These are phyloP conservation scores for Thaumetopoea pityocampa DNA, from an alignment of 1,140 invertebrate species.

Conservation along the genomic window DNA sequence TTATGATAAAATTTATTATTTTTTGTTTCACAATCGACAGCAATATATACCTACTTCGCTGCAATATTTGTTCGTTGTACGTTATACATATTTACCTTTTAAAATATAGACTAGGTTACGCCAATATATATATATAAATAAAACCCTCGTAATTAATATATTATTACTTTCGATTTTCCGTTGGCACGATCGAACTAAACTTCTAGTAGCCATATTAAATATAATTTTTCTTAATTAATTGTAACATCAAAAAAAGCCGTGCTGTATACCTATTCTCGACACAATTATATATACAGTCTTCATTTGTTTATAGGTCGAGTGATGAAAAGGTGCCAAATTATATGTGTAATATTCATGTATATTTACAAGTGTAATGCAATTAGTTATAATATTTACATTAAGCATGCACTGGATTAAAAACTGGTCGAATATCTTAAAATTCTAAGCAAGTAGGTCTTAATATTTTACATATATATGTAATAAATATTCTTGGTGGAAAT, in stretches of 20 bases:
- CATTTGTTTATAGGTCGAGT: slow-evolving; percentile 33
- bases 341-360: slow-evolving; percentile 41
- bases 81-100: slow-evolving; percentile 5
- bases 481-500: slow-evolving; percentile 70
- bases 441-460: slow-evolving; percentile 26
- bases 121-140: slow-evolving; percentile 3
- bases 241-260: slow-evolving; percentile 49
- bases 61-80: slow-evolving; percentile 10
- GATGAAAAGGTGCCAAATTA: slow-evolving; percentile 18
- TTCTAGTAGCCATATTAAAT: slow-evolving; percentile 7
- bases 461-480: slow-evolving; percentile 68
- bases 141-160: background rate
- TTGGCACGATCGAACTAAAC: slow-evolving; percentile 15
- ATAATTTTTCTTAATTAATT: slow-evolving; percentile 34
- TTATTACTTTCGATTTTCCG: too few relatives aligned
- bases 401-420: slow-evolving; percentile 39
- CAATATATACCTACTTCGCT: slow-evolving; percentile 15
- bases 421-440: slow-evolving; percentile 38
- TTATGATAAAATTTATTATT: slow-evolving; percentile 20
- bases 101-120: slow-evolving; percentile 21
- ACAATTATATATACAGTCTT: slow-evolving; percentile 56
- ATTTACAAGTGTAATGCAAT: slow-evolving; percentile 55
- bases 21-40: slow-evolving; percentile 3
- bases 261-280: slow-evolving; percentile 31
- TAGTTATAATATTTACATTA: slow-evolving; percentile 62